phyloP scores from a whole-genome alignment of 2,888 invertebrate genomes.

The Acronicta psi region DNA sequence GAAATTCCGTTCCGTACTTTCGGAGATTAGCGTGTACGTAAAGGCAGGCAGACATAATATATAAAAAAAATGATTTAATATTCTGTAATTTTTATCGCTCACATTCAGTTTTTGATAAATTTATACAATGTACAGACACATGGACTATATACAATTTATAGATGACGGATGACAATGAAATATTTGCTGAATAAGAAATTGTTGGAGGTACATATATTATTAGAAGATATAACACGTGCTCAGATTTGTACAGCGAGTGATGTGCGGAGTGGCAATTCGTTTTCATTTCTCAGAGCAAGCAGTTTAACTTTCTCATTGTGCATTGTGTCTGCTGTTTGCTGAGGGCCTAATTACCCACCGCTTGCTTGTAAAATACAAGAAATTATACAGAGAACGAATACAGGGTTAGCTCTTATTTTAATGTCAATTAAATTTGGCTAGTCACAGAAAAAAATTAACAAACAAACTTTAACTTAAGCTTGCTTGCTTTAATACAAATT shows the following conservation, averaged over 20 bases:
- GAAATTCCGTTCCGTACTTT: too few species aligned
- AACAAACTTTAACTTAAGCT: too few species aligned
- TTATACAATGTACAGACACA: too few species aligned
- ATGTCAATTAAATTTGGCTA: constrained; percentile 27
- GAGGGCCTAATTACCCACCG: constrained; percentile 72
- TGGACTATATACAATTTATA: neutral
- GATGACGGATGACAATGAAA: constrained; percentile 1
- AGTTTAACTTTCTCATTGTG: constrained; percentile 64
- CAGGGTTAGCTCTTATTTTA: constrained; percentile 60
- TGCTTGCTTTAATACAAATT: too few species aligned
- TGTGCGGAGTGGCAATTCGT: constrained; percentile 45
- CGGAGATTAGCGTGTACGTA: too few species aligned
- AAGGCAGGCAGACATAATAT: too few species aligned
- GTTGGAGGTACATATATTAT: constrained; percentile 18
- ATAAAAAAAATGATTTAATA: too few species aligned
- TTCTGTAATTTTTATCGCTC: too few species aligned
- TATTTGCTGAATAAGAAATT: constrained; percentile 12
- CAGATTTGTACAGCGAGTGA: constrained; percentile 24
- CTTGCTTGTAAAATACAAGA: constrained; percentile 62
- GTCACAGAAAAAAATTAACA: constrained; percentile 1
- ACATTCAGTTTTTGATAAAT: too few species aligned
- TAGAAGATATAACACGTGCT: constrained; percentile 30
- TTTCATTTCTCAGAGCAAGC: constrained; percentile 56
- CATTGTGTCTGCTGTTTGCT: constrained; percentile 66
- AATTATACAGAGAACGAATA: constrained; percentile 69